Percentiles rank a stretch among this genome's conserved stretches.
These are phyloP conservation scores for Gymnoscopelus braueri DNA, from an alignment of 2,797 vertebrate genomes.

Conservation along the genomic window DNA sequence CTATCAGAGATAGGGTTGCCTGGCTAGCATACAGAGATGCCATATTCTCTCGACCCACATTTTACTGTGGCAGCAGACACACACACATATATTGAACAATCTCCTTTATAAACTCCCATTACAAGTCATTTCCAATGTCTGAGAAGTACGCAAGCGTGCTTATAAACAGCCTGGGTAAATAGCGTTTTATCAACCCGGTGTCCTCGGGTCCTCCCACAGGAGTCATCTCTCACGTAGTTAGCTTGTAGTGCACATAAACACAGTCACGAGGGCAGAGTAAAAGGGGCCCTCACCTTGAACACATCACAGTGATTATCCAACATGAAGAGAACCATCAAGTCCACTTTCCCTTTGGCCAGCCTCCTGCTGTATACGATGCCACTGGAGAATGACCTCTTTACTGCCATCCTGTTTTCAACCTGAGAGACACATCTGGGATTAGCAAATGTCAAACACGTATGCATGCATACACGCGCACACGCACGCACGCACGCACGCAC, in stretches of 20 bases:
- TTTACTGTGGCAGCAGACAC: conserved; percentile 19
- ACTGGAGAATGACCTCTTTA: conserved; percentile 93
- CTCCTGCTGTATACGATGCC: conserved; percentile 90
- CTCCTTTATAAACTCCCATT: conserved; percentile 23
- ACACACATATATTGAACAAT: not conserved
- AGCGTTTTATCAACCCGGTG: conserved; percentile 1
- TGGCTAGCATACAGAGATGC: not conserved
- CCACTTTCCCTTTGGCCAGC: conserved; percentile 94
- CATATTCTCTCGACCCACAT: not conserved
- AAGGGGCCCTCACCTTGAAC: conserved; percentile 86
- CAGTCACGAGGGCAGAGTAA: not conserved
- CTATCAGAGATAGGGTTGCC: conserved; percentile 13
- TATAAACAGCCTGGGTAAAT: conserved; percentile 22
- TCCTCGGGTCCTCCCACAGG: not conserved
- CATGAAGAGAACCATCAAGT: conserved; percentile 94
- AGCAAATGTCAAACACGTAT: not conserved
- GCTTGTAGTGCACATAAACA: not conserved
- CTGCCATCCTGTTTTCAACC: conserved; percentile 96
- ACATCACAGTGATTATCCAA: conserved; percentile 94
- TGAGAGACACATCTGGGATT: conserved; percentile 50
- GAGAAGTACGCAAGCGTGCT: conserved; percentile 2
- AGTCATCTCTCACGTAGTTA: too few relatives aligned
- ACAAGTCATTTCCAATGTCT: conserved; percentile 23
- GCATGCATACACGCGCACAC: not conserved
- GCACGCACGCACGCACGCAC: not conserved